Evolutionary conservation across 2,888 invertebrate genomes (phyloP), one percentile per base, ranked within the genome.

Genomic region (Osedax frankpressi): DNA sequence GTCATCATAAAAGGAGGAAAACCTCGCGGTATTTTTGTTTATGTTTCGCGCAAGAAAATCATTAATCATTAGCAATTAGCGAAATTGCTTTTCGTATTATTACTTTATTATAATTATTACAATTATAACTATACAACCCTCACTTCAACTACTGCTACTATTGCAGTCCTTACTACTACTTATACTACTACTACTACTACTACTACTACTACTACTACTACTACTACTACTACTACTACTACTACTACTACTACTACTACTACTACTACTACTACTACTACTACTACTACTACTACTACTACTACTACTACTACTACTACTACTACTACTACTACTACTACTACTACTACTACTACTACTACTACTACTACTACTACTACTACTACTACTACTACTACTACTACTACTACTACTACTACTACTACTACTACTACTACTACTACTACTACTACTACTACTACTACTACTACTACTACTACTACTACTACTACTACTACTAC

Each of bases 181-280:
- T 65, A 11, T n/a, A 65, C 24, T 65, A 65, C 65, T 65, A 65
- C 65, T 65, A 65, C 65, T 65, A 65, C 65, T 65, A 65, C 65
- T 65, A 65, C 65, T 65, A 65, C 65, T 65, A 65, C 65, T 65
- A 65, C 65, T 65, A 65, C 65, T 65, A 65, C 65, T 65, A 65
- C 65, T 65, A 65, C 65, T 65, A 65, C 65, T 65, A 65, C 65
- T 65, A 65, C 65, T 65, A 65, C 65, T 65, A 65, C 65, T 65
- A 65, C 65, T 65, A 65, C 65, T 65, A 65, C 65, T 65, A 65
- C 65, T 65, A 65, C 65, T 65, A 65, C 65, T 65, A 65, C 65
- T 65, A 65, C 65, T 1, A 65, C 65, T 65, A 65, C 65, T 1
- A 65, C 65, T 65, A 65, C 1, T 65, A 65, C 65, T 65, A 65